Base-by-base conservation (phyloP, 2,113 vertebrate genomes). In the Pachypanchax playfairii region DNA sequence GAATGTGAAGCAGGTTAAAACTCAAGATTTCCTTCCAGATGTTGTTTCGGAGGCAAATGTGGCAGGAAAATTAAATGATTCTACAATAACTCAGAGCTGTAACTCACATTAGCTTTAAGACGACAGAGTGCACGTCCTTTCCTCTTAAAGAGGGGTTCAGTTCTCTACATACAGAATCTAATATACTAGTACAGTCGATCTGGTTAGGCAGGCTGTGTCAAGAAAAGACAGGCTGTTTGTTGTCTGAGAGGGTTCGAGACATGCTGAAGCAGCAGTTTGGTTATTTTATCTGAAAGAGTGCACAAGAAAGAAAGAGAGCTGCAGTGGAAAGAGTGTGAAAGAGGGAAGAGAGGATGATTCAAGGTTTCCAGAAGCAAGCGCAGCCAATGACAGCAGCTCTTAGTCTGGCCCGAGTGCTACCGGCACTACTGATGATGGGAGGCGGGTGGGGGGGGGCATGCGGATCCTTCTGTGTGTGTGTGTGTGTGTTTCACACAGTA, bases 301-400 rank as follows among this genome's bases (percentile, higher is more conserved):
- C 94, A 96, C 92, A 93, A 93, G 92, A 94, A 90, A 93, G 90
- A 92, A 91, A 94, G 91, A 90, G 56, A 92, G 90, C 89, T 92
- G 91, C 86, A 92, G 94, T 93, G 94, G 91, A 88, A 88, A 91
- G 84, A 71, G 68, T 90, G 94, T 93, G 93, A 92, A 80, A 89
- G 86, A 88, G 91, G 88, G 93, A 68, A 74, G 65, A 80, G 62
- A 91, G 90, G 42, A 94, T 95, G 94, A 87, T 87, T 94, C 93
- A 94, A 77, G 89, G 91, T 93, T 94, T 94, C 91, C 92, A 86
- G 92, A 93, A 91, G 93, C 94, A 96, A 92, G 94, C 93, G 92
- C 94, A 98, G 95, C 95, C 94, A 94, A 94, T 92, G 93, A 92
- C 92, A 87, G 96, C 88, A 92, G 90, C 91, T 90, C 84, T 83